These are phyloP conservation scores for Prosapia bicincta DNA, from an alignment of 2,888 invertebrate genomes.

Conservation along the genomic window DNA sequence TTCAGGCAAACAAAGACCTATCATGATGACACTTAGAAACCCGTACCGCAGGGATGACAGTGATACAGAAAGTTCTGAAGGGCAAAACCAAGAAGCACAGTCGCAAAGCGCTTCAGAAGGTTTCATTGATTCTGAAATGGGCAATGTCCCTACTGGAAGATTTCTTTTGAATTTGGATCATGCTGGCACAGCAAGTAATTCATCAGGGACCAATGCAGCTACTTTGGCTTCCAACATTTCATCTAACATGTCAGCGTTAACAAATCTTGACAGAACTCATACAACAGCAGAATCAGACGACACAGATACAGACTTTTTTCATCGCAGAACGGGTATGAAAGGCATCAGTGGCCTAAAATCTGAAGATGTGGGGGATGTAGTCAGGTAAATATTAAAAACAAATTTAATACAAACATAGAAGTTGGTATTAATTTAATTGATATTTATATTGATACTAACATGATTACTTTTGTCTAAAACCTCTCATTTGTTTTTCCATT, in stretches of 20 bases:
- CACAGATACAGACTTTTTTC: slow-evolving; percentile 15
- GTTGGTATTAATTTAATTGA: no score
- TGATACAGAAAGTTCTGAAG: slow-evolving; percentile 4
- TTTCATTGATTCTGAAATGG: not conserved
- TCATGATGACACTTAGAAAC: slow-evolving; percentile 56
- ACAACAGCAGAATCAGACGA: not conserved
- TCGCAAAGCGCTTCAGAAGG: not conserved
- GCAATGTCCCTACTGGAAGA: not conserved
- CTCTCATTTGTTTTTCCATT: no score
- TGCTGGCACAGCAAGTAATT: not conserved
- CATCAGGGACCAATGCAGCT: no score
- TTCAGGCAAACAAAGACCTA: slow-evolving; percentile 75
- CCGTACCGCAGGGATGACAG: not conserved
- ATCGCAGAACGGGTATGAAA: slow-evolving; percentile 7
- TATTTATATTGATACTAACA: no score
- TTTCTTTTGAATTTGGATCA: not conserved
- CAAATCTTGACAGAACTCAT: not conserved
- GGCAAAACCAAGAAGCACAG: no score
- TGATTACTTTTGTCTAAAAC: no score
- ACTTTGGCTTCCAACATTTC: not conserved
- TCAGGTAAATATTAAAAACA: slow-evolving; percentile 42
- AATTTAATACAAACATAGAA: no score
- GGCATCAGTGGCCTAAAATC: slow-evolving; percentile 44
- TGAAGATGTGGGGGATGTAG: slow-evolving; percentile 45
- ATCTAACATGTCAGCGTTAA: not conserved